Evolutionary conservation across 2,888 invertebrate species (phyloP).

Genomic region (Leptogaster cylindrica): DNA sequence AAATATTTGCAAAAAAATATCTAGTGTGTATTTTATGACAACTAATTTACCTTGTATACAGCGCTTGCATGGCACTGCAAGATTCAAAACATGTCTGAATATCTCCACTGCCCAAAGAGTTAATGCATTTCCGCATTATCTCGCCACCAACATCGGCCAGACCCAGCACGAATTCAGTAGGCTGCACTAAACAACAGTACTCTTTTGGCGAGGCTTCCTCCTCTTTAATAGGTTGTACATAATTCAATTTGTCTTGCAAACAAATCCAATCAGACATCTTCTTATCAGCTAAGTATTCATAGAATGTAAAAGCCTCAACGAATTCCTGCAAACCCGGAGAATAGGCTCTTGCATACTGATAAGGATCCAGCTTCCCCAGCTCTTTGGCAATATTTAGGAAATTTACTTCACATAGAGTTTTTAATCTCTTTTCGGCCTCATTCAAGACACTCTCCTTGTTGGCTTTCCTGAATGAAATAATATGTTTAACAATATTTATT

Average conservation of each 20-base stretch:
- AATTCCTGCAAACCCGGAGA: slow-evolving; percentile 77
- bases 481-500: background rate
- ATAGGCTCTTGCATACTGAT: slow-evolving; percentile 72
- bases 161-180: slow-evolving; percentile 73
- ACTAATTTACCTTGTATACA: slow-evolving; percentile 55
- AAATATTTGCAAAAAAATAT: too few relatives aligned
- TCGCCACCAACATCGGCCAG: slow-evolving; percentile 89
- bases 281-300: slow-evolving; percentile 70
- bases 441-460: slow-evolving; percentile 65
- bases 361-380: slow-evolving; percentile 73
- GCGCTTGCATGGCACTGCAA: slow-evolving; percentile 72
- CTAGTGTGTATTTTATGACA: background rate
- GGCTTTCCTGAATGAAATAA: slow-evolving; percentile 61
- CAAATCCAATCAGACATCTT: slow-evolving; percentile 68
- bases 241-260: slow-evolving; percentile 66
- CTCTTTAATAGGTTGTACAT: slow-evolving; percentile 48
- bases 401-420: slow-evolving; percentile 64
- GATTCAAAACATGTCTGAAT: slow-evolving; percentile 73
- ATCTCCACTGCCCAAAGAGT: slow-evolving; percentile 78
- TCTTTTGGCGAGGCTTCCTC: slow-evolving; percentile 2
- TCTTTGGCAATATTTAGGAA: slow-evolving; percentile 77
- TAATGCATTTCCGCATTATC: slow-evolving; percentile 87
- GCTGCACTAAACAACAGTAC: slow-evolving; percentile 59
- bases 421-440: slow-evolving; percentile 73
- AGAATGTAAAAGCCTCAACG: slow-evolving; percentile 83